Percentiles rank a stretch among this genome's conserved stretches.
These are phyloP conservation scores for Theonella swinhoei DNA, from an alignment of 37 sponge, comb jelly and placozoan species.

Conservation along the genomic window DNA sequence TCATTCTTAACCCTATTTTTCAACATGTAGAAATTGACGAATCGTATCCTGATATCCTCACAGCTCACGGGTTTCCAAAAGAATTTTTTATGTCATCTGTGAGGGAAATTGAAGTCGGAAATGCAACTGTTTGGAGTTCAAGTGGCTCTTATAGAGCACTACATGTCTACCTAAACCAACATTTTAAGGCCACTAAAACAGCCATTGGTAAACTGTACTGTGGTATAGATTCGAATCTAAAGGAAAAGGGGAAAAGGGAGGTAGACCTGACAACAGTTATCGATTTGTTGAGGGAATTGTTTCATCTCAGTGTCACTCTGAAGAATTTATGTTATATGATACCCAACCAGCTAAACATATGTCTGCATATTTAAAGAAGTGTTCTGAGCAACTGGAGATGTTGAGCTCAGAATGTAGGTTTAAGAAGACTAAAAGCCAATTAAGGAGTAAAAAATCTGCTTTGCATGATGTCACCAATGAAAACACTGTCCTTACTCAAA, in stretches of 20 bases:
- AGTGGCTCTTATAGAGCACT: conserved; percentile 32
- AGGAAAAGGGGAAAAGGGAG: conserved; percentile 18
- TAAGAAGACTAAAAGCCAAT: not conserved
- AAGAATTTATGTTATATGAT: conserved; percentile 10
- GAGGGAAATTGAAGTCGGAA: not conserved
- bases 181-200: conserved; percentile 25
- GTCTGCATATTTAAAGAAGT: conserved; percentile 7
- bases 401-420: conserved; percentile 29
- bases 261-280: conserved; percentile 37
- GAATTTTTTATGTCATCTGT: not conserved
- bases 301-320: conserved; percentile 3
- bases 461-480: conserved; percentile 17
- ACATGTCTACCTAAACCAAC: conserved; percentile 29
- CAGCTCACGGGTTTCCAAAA: conserved; percentile 1
- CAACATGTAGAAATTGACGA: not conserved
- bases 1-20: not conserved
- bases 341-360: not conserved
- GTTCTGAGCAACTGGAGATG: conserved; percentile 6
- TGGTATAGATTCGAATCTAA: conserved; percentile 18
- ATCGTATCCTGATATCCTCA: conserved; percentile 1
- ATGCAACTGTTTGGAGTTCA: not conserved
- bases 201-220: conserved; percentile 41
- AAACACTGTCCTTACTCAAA: not conserved
- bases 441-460: not conserved
- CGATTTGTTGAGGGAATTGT: conserved; percentile 29